phyloP scores from a whole-genome alignment of 2,797 vertebrate species.

The Pseudomugil tenellus region DNA sequence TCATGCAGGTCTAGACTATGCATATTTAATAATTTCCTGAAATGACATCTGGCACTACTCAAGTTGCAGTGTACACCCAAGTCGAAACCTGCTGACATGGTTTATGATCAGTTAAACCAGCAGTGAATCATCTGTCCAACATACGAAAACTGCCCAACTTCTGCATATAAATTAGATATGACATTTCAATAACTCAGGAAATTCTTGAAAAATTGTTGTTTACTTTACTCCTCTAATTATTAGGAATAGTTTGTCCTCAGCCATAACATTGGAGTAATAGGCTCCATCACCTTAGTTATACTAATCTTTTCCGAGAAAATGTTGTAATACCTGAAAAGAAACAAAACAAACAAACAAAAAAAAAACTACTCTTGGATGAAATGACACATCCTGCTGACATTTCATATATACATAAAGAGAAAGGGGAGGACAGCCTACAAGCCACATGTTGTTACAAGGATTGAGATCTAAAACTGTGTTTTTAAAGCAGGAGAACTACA shows the following conservation, averaged over 20 bases:
- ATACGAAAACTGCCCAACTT: too few species aligned
- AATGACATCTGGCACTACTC: constrained; percentile 56
- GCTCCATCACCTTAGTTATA: not conserved
- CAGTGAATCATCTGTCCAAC: not conserved
- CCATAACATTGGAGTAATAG: not conserved
- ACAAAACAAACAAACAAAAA: not conserved
- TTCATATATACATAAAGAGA: constrained; percentile 3
- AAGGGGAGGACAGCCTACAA: constrained; percentile 44
- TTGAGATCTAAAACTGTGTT: constrained; percentile 38
- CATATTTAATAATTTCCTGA: constrained; percentile 80
- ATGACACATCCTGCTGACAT: constrained; percentile 29
- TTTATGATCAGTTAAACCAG: not conserved
- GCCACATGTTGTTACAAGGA: constrained; percentile 42
- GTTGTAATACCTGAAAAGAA: constrained; percentile 11
- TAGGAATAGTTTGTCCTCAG: not conserved
- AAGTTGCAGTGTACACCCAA: constrained; percentile 60
- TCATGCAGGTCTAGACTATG: constrained; percentile 53
- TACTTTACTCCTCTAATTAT: not conserved
- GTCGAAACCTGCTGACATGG: constrained; percentile 11
- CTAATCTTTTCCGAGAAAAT: constrained; percentile 10
- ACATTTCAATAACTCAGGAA: not conserved
- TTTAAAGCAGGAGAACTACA: constrained; percentile 57
- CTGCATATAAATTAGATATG: too few species aligned
- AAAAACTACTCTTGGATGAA: constrained; percentile 8
- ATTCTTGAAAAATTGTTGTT: not conserved